These are phyloP conservation scores for Danionella cerebrum DNA, from an alignment of 2,113 vertebrate species.

Conservation along the genomic window DNA sequence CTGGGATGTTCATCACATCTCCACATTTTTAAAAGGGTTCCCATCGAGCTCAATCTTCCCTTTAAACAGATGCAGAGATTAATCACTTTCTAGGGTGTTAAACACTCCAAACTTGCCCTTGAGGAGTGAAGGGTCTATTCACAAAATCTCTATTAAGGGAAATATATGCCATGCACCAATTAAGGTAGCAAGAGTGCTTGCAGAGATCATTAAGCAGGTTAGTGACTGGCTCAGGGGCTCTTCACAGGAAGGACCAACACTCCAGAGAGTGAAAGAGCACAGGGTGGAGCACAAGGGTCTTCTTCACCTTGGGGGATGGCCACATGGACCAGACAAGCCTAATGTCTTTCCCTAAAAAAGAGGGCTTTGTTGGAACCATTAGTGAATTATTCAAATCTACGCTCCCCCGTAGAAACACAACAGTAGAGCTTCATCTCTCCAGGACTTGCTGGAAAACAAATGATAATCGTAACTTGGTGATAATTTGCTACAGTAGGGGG, in stretches of 20 bases:
- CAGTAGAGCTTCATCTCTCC: slow-evolving; percentile 2
- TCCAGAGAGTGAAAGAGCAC: background rate
- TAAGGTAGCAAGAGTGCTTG: slow-evolving; percentile 19
- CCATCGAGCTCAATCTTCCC: slow-evolving; percentile 14
- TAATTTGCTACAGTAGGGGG: background rate
- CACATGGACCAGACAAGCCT: slow-evolving; percentile 1
- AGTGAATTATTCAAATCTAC: slow-evolving; percentile 21
- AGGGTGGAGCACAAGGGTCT: slow-evolving; percentile 17
- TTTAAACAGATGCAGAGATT: slow-evolving; percentile 27
- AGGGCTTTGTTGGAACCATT: slow-evolving; percentile 37
- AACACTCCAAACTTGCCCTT: slow-evolving; percentile 25
- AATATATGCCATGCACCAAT: slow-evolving; percentile 32
- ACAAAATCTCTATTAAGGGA: slow-evolving; percentile 28
- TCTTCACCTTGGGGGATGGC: background rate
- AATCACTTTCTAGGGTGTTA: slow-evolving; percentile 32
- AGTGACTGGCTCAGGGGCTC: slow-evolving; percentile 21
- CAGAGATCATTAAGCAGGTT: slow-evolving; percentile 38
- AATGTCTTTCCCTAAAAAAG: slow-evolving; percentile 22
- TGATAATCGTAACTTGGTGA: background rate
- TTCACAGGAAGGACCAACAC: slow-evolving; percentile 24
- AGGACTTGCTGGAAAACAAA: background rate
- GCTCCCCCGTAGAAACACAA: slow-evolving; percentile 8
- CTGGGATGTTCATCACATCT: background rate
- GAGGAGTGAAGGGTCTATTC: slow-evolving; percentile 39
- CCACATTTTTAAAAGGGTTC: background rate